Conservation (phyloP, 1,140 invertebrate species). For the Agrilus planipennis region DNA sequence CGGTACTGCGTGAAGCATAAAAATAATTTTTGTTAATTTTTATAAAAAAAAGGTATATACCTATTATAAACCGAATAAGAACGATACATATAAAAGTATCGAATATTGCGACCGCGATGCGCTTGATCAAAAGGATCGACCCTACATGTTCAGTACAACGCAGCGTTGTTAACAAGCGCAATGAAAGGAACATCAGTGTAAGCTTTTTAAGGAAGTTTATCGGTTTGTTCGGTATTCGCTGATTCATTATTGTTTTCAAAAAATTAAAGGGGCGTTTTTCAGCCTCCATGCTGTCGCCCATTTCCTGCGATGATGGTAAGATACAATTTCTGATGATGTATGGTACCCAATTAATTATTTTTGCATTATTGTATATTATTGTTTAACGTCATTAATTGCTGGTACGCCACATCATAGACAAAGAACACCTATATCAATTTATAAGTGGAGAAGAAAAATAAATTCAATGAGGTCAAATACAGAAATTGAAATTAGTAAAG, state of each 20-base stretch:
- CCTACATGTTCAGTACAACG: background rate
- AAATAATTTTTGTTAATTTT: slow-evolving; percentile 1
- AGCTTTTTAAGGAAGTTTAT: background rate
- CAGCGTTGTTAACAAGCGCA: no score
- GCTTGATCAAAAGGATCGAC: slow-evolving; percentile 1
- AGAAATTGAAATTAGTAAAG: background rate
- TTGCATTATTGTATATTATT: background rate
- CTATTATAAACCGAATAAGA: background rate
- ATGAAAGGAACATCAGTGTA: background rate
- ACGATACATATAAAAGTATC: background rate
- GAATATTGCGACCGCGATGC: background rate
- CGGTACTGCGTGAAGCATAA: background rate
- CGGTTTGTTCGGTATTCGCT: background rate
- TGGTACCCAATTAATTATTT: background rate
- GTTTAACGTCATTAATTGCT: background rate
- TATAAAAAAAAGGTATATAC: background rate
- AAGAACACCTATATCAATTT: background rate
- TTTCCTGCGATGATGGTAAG: background rate
- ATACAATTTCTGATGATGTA: background rate
- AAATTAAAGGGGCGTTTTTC: slow-evolving; percentile 2
- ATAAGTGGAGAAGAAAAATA: background rate
- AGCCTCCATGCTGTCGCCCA: slow-evolving; percentile 9
- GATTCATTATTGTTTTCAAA: no score
- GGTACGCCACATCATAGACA: background rate
- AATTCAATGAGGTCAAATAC: background rate